Evolutionary conservation across 2,797 vertebrate species (phyloP).

Genomic region (Meda fulgida): DNA sequence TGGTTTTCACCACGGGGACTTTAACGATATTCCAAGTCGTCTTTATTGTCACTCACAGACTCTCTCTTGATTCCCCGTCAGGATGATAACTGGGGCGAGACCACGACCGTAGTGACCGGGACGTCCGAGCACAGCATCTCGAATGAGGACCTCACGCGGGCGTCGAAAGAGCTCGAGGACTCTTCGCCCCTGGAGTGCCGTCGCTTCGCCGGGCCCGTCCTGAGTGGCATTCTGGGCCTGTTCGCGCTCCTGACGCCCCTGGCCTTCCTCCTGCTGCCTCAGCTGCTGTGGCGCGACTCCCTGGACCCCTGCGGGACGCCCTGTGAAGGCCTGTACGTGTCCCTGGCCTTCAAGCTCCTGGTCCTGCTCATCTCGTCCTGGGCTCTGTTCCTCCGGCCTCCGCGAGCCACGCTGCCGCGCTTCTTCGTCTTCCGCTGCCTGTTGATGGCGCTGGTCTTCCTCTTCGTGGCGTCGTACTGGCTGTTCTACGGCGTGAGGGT

Average conservation of each 20-base stretch:
- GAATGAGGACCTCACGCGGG: conserved; percentile 92
- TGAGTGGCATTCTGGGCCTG: conserved; percentile 84
- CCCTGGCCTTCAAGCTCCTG: conserved; percentile 95
- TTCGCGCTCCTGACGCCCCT: conserved; percentile 91
- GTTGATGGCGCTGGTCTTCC: conserved; percentile 90
- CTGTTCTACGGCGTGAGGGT: conserved; percentile 93
- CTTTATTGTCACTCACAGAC: conserved; percentile 56
- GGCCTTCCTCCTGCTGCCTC: conserved; percentile 92
- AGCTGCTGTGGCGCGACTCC: conserved; percentile 89
- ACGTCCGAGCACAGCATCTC: conserved; percentile 97
- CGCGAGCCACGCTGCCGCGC: conserved; percentile 87
- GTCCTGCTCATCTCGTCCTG: conserved; percentile 93
- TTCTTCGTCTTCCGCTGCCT: conserved; percentile 88
- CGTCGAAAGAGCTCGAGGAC: conserved; percentile 96
- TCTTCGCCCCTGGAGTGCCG: conserved; percentile 91
- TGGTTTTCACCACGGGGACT: no score
- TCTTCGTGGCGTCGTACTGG: conserved; percentile 94
- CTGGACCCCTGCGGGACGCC: conserved; percentile 90
- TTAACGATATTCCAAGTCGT: no score
- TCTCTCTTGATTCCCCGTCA: conserved; percentile 62
- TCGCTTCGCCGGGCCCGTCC: conserved; percentile 83
- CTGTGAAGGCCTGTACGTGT: conserved; percentile 95
- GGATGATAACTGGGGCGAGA: conserved; percentile 99
- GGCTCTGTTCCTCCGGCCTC: conserved; percentile 92
- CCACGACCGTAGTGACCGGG: conserved; percentile 93